Base-by-base conservation (phyloP, 2,113 vertebrate species). In the Scolopax mira region DNA sequence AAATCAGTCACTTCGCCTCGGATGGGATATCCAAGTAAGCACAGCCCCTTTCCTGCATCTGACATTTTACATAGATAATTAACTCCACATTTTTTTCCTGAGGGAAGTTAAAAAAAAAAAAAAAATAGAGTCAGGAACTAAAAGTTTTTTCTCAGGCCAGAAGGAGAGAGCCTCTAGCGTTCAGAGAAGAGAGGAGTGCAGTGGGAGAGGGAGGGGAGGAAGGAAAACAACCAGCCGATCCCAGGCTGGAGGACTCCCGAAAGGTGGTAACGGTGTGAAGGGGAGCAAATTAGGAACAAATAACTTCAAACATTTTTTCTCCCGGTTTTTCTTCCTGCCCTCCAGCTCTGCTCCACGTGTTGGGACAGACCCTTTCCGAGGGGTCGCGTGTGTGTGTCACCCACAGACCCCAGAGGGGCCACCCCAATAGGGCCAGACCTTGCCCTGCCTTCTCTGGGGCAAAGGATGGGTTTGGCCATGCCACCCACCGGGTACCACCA, bases 31-130 rank as follows among this genome's bases (percentile, higher is more conserved):
- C 80, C 97, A 98, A 98, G 98, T 97, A 98, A 98, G 98, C 96
- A 98, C 98, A 96, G 97, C 98, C 99, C 99, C 98, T 97, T 98
- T 98, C 98, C 97, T 98, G 96, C 96, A 97, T 96, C 96, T 96
- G 95, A 97, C 98, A 98, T 96, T 97, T 96, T 98, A 97, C 97
- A 97, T 97, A 96, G 90, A 97, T 98, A 98, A 98, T 98, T 97
- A 97, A 98, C 87, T 97, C 96, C 98, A 97, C 97, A 97, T 98
- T 98, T 97, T 77, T 95, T 96, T 66, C 74, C 88, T 93, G 88
- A 72, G 96, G 96, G 95, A 95, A 93, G 61, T 91, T 81, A 15
- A 1, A 80, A 55, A 95, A 97, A 97, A 97, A 95, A 92, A 89
- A 93, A 90, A 85, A 94, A 31, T 48, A 52, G 3, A 91, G 65